phyloP scores from a whole-genome alignment of 2,888 invertebrate genomes.

The Steinernema scapterisci region DNA sequence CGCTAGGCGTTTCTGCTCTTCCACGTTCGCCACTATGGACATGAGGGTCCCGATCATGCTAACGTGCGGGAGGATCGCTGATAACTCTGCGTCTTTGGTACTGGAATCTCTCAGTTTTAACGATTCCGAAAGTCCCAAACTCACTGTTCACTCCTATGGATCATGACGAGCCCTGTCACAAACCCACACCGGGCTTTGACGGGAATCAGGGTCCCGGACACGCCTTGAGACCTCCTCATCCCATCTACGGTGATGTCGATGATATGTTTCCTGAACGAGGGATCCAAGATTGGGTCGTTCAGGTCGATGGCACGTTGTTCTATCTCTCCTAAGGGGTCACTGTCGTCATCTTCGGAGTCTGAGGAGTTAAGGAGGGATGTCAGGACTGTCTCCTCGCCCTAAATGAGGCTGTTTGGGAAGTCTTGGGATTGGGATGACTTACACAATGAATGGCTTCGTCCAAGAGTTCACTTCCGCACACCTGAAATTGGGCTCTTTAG shows the following conservation, averaged over 20 bases:
- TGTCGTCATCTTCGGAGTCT: background rate
- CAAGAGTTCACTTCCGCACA: conserved; percentile 44
- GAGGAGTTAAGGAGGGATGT: conserved; percentile 22
- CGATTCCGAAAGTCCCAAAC: background rate
- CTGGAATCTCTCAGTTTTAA: conserved; percentile 14
- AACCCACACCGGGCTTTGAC: conserved; percentile 47
- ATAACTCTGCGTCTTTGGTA: conserved; percentile 40
- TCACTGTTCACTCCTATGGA: conserved; percentile 43
- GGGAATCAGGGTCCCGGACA: conserved; percentile 38
- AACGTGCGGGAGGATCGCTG: conserved; percentile 44
- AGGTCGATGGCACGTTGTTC: conserved; percentile 15
- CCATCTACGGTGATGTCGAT: conserved; percentile 1
- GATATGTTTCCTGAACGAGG: background rate
- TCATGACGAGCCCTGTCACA: conserved; percentile 46
- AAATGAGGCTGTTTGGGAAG: too few species aligned
- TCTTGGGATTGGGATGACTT: conserved; percentile 40
- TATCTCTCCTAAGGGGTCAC: too few species aligned
- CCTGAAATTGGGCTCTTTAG: too few species aligned
- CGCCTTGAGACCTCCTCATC: background rate
- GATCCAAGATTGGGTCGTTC: background rate
- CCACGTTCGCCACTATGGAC: conserved; percentile 53
- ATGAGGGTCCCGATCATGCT: conserved; percentile 50
- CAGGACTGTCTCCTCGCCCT: conserved; percentile 35
- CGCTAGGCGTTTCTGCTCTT: conserved; percentile 54
- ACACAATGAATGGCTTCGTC: conserved; percentile 46